Evolutionary conservation across 2,113 vertebrate species (phyloP), one percentile per base, ranked within the genome.

Genomic region (Ia io): DNA sequence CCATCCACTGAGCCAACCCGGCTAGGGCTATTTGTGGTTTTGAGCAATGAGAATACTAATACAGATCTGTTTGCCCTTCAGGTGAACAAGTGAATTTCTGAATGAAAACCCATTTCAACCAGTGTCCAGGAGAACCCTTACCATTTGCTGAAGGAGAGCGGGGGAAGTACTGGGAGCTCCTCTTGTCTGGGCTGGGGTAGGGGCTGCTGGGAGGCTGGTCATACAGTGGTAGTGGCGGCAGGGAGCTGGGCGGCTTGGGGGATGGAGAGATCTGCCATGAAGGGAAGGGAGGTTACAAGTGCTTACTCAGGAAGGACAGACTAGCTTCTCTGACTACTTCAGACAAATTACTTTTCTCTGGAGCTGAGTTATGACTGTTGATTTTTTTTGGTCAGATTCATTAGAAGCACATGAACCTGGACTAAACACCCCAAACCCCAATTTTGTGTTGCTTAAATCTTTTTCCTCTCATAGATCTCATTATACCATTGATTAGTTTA

Each of bases 141-240:
- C 99, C 99, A 0, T 99, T 99, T 8, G 98, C 93, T 3, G 99
- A 99, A 0, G 99, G 99, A 20, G 99, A 99, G 40, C 98, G 98
- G 23, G 99, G 99, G 73, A 99, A 99, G 90, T 98, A 98, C 88
- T 99, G 99, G 7, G 99, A 99, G 2, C 98, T 98, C 95, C 98
- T 98, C 91, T 99, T 99, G 87, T 99, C 99, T 0, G 99, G 99
- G 91, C 99, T 99, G 96, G 98, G 98, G 97, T 99, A 99, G 47
- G 99, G 98, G 95, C 99, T 99, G 96, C 98, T 97, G 79, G 99
- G 99, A 63, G 99, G 99, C 98, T 99, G 99, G 97, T 99, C 99
- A 0, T 99, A 99, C 13, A 99, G 97, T 0, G 99, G 99, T 97
- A 99, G 98, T 3, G 99, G 99, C 1, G 99, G 99, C 89, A 99